phyloP scores from a whole-genome alignment of 2,888 invertebrate species.

The Drosophila demipolita region DNA sequence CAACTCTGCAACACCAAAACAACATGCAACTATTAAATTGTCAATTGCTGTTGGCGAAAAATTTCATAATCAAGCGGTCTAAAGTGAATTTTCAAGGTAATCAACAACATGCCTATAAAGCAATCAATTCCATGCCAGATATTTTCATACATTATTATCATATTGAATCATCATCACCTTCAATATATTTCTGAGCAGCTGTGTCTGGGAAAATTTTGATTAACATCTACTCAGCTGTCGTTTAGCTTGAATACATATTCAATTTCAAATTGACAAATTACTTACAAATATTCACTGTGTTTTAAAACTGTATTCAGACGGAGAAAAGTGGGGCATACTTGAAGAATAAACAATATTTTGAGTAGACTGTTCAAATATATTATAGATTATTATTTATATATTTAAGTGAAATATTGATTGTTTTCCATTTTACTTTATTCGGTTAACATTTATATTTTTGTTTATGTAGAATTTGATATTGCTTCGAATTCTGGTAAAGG shows the following conservation, averaged over 20 bases:
- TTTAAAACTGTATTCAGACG: not conserved
- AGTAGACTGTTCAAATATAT: not conserved
- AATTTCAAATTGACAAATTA: constrained; percentile 41
- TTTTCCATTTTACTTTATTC: not conserved
- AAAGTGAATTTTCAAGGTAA: constrained; percentile 44
- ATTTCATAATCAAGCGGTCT: constrained; percentile 48
- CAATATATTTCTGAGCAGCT: not conserved
- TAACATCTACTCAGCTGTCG: constrained; percentile 14
- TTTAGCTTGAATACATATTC: constrained; percentile 16
- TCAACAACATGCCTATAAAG: constrained; percentile 15
- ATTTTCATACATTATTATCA: constrained; percentile 19
- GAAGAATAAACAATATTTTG: not conserved
- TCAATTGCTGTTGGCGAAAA: constrained; percentile 49
- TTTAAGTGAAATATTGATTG: not conserved
- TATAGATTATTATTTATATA: not conserved
- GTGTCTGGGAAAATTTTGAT: constrained; percentile 18
- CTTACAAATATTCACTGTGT: constrained; percentile 15
- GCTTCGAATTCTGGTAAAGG: not conserved
- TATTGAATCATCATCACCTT: constrained; percentile 16
- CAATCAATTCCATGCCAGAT: constrained; percentile 6
- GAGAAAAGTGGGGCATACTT: not conserved
- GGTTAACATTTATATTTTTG: not conserved
- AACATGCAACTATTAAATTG: constrained; percentile 46
- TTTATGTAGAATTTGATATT: not conserved
- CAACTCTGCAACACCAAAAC: constrained; percentile 3